Conservation (phyloP, 2,113 vertebrate species). For the Oreotrochilus melanogaster region DNA sequence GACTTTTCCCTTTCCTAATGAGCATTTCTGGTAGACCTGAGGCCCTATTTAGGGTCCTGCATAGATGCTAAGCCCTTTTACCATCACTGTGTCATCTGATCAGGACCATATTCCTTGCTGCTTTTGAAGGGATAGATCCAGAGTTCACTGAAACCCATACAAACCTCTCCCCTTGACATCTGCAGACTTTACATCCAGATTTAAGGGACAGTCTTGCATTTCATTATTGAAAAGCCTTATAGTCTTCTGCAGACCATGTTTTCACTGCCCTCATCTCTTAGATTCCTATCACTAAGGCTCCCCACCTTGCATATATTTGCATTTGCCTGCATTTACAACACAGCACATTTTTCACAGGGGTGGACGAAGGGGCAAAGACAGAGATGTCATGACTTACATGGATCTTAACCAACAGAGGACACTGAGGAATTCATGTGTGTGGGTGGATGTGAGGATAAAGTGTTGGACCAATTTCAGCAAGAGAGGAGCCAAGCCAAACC, state of each 20-base stretch:
- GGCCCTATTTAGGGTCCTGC: neutral
- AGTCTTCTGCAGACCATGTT: neutral
- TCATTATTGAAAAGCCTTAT: neutral
- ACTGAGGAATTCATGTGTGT: neutral
- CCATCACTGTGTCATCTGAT: neutral
- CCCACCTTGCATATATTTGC: neutral
- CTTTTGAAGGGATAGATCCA: neutral
- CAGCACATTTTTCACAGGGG: neutral
- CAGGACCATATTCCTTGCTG: neutral
- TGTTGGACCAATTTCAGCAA: slow-evolving; percentile 9
- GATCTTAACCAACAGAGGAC: neutral
- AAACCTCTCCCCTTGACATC: neutral
- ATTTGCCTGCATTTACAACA: neutral
- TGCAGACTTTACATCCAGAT: neutral
- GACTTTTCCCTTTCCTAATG: neutral
- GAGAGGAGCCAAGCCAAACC: slow-evolving; percentile 43
- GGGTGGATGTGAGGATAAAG: slow-evolving; percentile 34
- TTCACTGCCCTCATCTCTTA: neutral
- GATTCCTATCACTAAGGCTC: neutral
- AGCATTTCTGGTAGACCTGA: neutral
- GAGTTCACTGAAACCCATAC: neutral
- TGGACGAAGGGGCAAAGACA: neutral
- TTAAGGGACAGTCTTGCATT: neutral
- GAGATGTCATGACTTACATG: slow-evolving; percentile 1
- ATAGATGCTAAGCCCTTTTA: neutral